Evolutionary conservation across 1,140 invertebrate species (phyloP).

Genomic region (Temnothorax longispinosus): DNA sequence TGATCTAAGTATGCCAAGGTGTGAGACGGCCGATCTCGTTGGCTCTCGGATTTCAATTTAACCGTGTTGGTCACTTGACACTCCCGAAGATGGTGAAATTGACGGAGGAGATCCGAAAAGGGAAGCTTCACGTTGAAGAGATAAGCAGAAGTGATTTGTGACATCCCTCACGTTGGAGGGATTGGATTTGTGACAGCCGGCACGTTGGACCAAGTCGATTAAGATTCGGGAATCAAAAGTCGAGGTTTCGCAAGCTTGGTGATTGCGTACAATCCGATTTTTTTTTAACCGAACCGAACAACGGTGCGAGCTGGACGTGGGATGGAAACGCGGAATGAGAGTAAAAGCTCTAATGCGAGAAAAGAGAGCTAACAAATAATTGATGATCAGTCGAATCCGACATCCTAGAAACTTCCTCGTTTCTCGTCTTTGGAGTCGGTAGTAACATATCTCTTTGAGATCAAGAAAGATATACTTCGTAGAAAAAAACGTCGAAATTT

Average conservation of each 20-base stretch:
- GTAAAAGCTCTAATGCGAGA: background rate
- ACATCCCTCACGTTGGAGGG: background rate
- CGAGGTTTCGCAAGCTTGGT: background rate
- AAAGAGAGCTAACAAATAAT: background rate
- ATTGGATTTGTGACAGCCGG: background rate
- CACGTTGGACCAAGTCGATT: background rate
- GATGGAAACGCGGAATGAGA: background rate
- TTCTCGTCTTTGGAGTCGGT: background rate
- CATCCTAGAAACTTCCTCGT: background rate
- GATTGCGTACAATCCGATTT: background rate
- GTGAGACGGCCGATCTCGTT: background rate
- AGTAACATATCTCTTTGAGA: background rate
- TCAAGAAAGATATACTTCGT: background rate
- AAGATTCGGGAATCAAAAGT: background rate
- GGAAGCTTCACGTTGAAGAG: background rate
- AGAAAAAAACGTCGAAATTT: background rate
- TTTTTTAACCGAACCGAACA: background rate
- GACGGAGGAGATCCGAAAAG: background rate
- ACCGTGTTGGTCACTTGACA: background rate
- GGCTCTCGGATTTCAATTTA: slow-evolving; percentile 31
- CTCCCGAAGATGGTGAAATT: background rate
- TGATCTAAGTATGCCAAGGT: background rate
- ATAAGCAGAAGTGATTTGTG: slow-evolving; percentile 28
- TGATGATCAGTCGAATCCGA: background rate
- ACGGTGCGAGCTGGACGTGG: background rate